Evolutionary conservation across 2,113 vertebrate genomes (phyloP).

Genomic region (Taxidea taxus): DNA sequence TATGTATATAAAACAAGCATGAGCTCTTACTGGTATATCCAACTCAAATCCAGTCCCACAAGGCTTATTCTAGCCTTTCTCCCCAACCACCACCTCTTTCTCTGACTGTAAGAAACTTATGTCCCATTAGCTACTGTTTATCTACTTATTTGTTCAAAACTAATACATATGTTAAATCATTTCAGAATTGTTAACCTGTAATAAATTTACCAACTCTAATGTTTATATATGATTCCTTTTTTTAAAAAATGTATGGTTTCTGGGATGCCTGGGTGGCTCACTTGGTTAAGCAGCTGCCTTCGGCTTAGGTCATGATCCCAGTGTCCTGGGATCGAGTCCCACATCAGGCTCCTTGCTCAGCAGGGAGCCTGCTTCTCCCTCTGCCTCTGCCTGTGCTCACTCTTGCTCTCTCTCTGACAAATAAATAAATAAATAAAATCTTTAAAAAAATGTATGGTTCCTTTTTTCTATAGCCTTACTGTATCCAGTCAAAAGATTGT

Average conservation of each 20-base stretch:
- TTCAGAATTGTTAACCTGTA: neutral
- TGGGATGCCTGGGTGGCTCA: too few species aligned
- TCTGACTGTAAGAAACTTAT: neutral
- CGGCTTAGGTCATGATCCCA: too few species aligned
- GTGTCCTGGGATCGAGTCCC: too few species aligned
- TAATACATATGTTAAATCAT: neutral
- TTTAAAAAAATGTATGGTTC: neutral
- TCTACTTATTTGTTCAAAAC: neutral
- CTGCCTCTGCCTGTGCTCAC: too few species aligned
- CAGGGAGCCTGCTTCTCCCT: too few species aligned
- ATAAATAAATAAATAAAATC: too few species aligned
- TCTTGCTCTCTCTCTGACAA: too few species aligned
- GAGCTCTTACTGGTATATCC: neutral
- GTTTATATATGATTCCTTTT: neutral
- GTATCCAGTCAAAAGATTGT: neutral
- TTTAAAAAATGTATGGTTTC: neutral
- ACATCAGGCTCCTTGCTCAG: too few species aligned
- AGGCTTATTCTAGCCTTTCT: neutral
- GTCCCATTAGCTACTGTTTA: neutral
- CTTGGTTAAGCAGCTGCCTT: too few species aligned
- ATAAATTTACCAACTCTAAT: neutral
- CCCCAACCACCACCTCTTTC: neutral
- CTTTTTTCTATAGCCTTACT: neutral
- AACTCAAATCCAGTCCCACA: neutral
- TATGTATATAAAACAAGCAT: neutral